These are phyloP conservation scores for Lasioglossum vierecki DNA, from an alignment of 2,888 invertebrate species.

Conservation along the genomic window DNA sequence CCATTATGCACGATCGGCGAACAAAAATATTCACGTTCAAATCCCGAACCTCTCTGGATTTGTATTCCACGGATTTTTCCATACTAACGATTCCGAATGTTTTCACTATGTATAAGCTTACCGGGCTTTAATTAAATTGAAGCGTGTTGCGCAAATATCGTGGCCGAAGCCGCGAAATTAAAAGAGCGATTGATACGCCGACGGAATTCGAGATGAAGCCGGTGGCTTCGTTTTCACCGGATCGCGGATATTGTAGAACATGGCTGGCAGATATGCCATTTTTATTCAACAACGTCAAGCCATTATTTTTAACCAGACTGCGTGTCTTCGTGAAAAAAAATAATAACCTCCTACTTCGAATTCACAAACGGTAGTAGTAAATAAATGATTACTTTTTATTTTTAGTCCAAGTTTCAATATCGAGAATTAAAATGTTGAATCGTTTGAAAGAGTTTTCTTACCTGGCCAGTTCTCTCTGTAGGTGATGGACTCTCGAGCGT, in stretches of 20 bases:
- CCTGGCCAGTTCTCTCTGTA: conserved; percentile 84
- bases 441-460: conserved; percentile 53
- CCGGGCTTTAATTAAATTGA: conserved; percentile 48
- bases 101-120: conserved; percentile 9
- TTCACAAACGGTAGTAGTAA: no score
- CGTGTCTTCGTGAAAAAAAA: neutral
- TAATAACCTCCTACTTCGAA: no score
- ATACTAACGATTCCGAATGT: neutral
- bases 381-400: no score
- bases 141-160: conserved; percentile 28
- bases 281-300: neutral
- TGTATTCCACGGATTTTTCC: conserved; percentile 22
- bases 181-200: conserved; percentile 34
- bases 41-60: neutral
- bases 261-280: neutral
- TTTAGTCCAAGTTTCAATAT: no score
- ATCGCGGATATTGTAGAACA: neutral
- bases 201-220: neutral
- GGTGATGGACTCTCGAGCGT: conserved; percentile 82
- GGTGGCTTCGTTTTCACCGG: neutral
- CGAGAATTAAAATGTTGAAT: no score
- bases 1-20: conserved; percentile 7
- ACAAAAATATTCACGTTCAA: neutral
- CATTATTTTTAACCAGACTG: neutral
- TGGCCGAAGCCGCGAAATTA: conserved; percentile 17